These are phyloP conservation scores for Alauda arvensis DNA, from an alignment of 2,797 vertebrate species.

Conservation along the genomic window DNA sequence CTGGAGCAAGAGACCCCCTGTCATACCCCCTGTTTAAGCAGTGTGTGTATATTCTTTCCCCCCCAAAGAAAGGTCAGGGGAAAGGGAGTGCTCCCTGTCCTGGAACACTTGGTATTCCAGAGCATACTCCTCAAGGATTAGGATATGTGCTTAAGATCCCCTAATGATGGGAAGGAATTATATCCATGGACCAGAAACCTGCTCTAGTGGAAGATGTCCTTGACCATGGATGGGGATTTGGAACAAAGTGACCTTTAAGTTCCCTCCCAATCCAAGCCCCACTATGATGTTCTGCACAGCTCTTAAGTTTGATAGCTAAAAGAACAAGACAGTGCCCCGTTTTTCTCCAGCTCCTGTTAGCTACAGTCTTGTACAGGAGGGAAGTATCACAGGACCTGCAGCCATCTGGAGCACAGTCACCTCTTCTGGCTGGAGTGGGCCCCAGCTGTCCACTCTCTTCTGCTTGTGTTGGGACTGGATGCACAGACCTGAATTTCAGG, in stretches of 20 bases:
- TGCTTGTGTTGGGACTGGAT: fast-evolving
- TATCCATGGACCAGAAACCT: background rate
- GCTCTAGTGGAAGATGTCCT: background rate
- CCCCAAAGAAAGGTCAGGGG: background rate
- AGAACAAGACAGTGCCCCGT: fast-evolving
- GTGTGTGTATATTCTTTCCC: background rate
- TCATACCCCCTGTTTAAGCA: background rate
- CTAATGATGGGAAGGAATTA: background rate
- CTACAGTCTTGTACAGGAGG: background rate
- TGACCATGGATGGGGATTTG: background rate
- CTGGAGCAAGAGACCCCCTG: background rate
- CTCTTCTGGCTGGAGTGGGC: fast-evolving
- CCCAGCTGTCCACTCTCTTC: background rate
- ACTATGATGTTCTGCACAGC: background rate
- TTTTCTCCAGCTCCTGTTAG: background rate
- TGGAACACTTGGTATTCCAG: too few relatives aligned
- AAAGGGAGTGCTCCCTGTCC: background rate
- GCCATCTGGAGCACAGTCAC: background rate
- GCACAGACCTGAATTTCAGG: background rate
- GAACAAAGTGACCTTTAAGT: background rate
- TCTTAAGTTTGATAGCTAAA: background rate
- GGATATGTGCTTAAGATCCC: background rate
- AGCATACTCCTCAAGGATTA: background rate
- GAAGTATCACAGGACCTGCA: fast-evolving
- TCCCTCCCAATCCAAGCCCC: background rate